These are phyloP conservation scores for Limenitis arthemis DNA, from an alignment of 2,888 invertebrate genomes.

Conservation along the genomic window DNA sequence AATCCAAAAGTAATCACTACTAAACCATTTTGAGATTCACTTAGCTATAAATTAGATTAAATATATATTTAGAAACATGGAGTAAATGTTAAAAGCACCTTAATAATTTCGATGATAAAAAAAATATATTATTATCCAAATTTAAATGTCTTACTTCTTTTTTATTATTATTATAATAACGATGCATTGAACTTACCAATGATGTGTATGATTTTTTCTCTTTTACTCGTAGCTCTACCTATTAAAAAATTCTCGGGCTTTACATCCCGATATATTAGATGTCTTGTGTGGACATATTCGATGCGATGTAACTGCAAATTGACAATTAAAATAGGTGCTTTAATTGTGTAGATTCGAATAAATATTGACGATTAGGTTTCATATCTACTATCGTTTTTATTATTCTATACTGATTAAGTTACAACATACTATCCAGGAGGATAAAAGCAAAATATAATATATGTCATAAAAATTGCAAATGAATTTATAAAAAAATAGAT, in stretches of 20 bases:
- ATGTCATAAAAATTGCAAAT: too few relatives aligned
- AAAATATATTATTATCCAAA: too few relatives aligned
- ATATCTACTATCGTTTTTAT: not conserved
- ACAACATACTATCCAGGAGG: too few relatives aligned
- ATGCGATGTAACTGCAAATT: constrained; percentile 92
- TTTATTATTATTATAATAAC: not conserved
- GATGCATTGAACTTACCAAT: constrained; percentile 79
- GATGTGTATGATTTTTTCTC: constrained; percentile 99
- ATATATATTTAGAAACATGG: not conserved
- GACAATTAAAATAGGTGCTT: not conserved
- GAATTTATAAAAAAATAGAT: too few relatives aligned
- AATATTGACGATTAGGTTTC: constrained; percentile 7
- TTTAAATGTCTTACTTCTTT: too few relatives aligned
- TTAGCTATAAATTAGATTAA: not conserved
- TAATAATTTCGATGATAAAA: too few relatives aligned
- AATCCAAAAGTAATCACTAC: too few relatives aligned
- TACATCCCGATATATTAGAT: constrained; percentile 98
- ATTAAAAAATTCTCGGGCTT: constrained; percentile 99
- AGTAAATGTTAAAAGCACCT: not conserved
- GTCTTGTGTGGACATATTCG: constrained; percentile 99
- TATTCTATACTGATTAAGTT: too few relatives aligned
- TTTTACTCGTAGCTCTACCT: constrained; percentile 96
- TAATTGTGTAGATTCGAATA: not conserved
- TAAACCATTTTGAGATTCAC: not conserved
- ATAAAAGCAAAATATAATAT: too few relatives aligned